phyloP scores from a whole-genome alignment of 2,113 vertebrate species.

The Gracilinanus agilis region DNA sequence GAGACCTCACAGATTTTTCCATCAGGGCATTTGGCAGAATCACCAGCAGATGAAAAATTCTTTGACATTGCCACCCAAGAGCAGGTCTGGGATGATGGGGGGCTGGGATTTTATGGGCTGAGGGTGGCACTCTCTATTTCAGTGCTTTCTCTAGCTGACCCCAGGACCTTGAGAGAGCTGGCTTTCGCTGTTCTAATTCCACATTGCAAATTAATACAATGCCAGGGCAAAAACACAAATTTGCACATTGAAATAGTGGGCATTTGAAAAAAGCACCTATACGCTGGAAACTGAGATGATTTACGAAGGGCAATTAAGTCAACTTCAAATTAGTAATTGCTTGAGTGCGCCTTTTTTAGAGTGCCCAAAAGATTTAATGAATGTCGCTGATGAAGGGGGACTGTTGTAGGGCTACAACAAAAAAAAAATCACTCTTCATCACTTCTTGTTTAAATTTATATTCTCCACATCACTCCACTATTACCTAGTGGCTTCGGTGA shows the following conservation, averaged over 20 bases:
- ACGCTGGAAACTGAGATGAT: not conserved
- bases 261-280: constrained; percentile 35
- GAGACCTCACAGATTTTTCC: constrained; percentile 41
- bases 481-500: not conserved
- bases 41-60: constrained; percentile 46
- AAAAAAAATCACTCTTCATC: not conserved
- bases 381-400: not conserved
- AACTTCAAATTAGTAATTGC: not conserved
- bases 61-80: not conserved
- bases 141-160: not conserved
- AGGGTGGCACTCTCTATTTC: not conserved
- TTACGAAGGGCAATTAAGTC: constrained; percentile 26
- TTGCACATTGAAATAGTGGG: constrained; percentile 20
- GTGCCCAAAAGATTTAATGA: constrained; percentile 15
- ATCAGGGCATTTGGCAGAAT: constrained; percentile 15
- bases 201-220: not conserved
- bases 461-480: not conserved
- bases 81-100: not conserved
- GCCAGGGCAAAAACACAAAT: constrained; percentile 36
- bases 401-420: not conserved
- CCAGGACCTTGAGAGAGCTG: constrained; percentile 19
- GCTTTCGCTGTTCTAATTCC: constrained; percentile 24
- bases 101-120: not conserved
- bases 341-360: constrained; percentile 47
- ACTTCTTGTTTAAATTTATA: constrained; percentile 40